Evolutionary conservation across 2,888 invertebrate genomes (phyloP), one percentile per base, ranked within the genome.

Genomic region (Schizaphis graminum): DNA sequence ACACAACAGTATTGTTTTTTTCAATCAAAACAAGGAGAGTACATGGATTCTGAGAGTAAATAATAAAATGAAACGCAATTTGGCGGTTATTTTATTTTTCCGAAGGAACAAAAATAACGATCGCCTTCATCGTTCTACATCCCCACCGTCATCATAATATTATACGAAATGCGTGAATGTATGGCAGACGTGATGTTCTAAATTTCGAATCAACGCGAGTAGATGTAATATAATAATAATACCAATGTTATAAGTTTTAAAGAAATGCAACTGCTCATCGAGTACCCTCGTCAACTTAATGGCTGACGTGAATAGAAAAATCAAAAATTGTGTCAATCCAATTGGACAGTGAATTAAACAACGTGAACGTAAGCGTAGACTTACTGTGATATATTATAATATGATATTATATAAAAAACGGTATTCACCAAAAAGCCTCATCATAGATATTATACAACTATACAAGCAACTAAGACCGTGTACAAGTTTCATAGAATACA

Each of bases 241-340:
- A 67, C n/a, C 35, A 1, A 21, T n/a, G 26, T n/a, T 89, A 28
- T 67, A 10, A 28, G 44, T 85, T 44, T 57, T 56, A 28, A 57
- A 57, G 91, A 28, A 57, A 86, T 57, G 4, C n/a, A 28, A 57
- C 56, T 57, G 21, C 47, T 85, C 28, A 5, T 1, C 16, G 47
- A 92, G 41, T 41, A 92, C 67, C 87, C 92, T 92, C 28, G 87
- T 92, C 92, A 92, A 92, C 53, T 41, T 56, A 56, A 57, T 28
- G 11, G 35, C 21, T 86, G 91, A 91, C 44, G 24, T 47, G 87
- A 67, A 88, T 88, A 67, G 92, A 88, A 92, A 92, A 67, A 88
- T 88, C 61, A 53, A 88, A 77, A 92, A 88, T 53, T 41, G 21
- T 87, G 41, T 67, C 67, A 53, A 92, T 92, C 53, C 87, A 61